These are phyloP conservation scores for Cecidostiba fungosa DNA, from an alignment of 2,888 invertebrate genomes.

Conservation along the genomic window DNA sequence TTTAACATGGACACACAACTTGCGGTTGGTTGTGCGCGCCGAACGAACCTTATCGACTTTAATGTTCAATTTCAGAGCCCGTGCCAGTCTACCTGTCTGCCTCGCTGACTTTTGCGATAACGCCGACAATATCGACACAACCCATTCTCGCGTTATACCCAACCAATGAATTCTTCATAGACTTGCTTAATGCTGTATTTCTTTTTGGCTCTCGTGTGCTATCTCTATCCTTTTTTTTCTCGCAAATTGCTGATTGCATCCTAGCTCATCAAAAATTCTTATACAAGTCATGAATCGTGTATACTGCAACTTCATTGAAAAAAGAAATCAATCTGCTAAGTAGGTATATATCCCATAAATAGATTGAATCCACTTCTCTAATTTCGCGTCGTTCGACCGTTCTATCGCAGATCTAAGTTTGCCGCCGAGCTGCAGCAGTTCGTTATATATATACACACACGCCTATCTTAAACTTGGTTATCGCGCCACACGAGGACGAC, in stretches of 20 bases:
- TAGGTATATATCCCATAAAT: background rate
- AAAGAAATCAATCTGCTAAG: background rate
- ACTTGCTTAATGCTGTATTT: background rate
- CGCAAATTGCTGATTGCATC: no score
- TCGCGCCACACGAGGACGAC: conserved; percentile 13
- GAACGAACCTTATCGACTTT: conserved; percentile 12
- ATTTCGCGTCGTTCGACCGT: background rate
- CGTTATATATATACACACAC: background rate
- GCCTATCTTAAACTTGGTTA: conserved; percentile 32
- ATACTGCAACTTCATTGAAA: background rate
- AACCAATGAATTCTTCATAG: background rate
- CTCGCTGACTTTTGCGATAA: background rate
- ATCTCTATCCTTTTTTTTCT: no score
- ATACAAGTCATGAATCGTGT: background rate
- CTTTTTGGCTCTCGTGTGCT: no score
- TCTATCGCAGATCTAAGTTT: conserved; percentile 31
- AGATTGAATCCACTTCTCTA: conserved; percentile 13
- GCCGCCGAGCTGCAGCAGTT: background rate
- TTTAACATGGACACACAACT: conserved; percentile 3
- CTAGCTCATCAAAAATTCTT: no score
- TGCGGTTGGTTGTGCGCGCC: background rate
- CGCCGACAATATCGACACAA: background rate
- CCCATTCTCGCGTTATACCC: background rate
- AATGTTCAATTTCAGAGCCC: background rate
- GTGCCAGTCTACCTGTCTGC: background rate